Evolutionary conservation across 2,113 vertebrate species (phyloP).

Genomic region (Sinocyclocheilus rhinocerous): DNA sequence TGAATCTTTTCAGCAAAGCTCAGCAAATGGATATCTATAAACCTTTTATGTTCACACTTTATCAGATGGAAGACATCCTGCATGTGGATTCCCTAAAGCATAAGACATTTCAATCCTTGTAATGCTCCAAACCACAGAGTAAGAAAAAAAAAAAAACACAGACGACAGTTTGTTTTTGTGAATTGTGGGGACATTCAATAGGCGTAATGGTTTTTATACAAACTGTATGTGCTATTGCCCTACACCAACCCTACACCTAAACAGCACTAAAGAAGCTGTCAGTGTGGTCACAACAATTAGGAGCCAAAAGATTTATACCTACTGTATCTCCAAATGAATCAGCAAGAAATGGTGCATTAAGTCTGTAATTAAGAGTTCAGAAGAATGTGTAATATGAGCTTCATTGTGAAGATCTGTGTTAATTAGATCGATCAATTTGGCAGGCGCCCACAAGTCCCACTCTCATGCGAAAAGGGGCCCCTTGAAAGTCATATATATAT

Average conservation of each 20-base stretch:
- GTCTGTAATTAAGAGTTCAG: conserved; percentile 8
- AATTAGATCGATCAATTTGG: neutral
- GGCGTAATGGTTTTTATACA: too few species aligned
- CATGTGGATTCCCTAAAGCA: neutral
- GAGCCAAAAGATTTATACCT: conserved; percentile 13
- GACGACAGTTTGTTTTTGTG: too few species aligned
- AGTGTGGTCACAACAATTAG: neutral
- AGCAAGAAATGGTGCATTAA: neutral
- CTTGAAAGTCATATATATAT: neutral
- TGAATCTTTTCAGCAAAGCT: too few species aligned
- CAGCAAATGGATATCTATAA: neutral
- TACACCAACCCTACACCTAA: too few species aligned
- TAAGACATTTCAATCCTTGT: neutral
- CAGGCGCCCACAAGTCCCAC: neutral
- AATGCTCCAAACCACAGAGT: neutral
- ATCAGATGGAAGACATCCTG: conserved; percentile 9
- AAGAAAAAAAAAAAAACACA: neutral
- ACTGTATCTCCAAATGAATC: conserved; percentile 1
- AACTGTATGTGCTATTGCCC: too few species aligned
- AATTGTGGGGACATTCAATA: too few species aligned
- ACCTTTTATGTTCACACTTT: neutral
- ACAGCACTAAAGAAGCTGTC: neutral
- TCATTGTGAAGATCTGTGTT: neutral
- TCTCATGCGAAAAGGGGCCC: neutral
- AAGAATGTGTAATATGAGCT: neutral